A percentile compares a stretch with the other conserved stretches of the same genome.
Evolutionary conservation across 2,888 invertebrate species (phyloP).

Genomic region (Sesia bembeciformis): DNA sequence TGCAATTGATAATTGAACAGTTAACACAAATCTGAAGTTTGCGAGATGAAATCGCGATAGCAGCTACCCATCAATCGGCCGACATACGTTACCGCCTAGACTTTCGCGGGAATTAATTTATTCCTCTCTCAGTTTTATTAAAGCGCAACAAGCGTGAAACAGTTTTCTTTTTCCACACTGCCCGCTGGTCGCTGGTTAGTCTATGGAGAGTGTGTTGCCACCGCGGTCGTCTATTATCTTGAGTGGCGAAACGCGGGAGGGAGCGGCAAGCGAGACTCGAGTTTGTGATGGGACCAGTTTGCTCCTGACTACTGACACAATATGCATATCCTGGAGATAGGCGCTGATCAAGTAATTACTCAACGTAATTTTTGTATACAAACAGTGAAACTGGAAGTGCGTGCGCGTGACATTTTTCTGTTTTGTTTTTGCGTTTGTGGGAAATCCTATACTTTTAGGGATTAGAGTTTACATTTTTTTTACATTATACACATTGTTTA

Average conservation of each 20-base stretch:
- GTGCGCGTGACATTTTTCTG: background rate
- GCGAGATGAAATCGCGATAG: constrained; percentile 64
- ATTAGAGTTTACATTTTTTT: too few relatives aligned
- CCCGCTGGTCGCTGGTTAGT: constrained; percentile 35
- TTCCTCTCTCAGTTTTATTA: constrained; percentile 55
- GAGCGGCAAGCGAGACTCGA: constrained; percentile 14
- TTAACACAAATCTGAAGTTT: constrained; percentile 25
- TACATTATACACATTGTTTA: too few relatives aligned
- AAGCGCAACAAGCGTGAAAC: constrained; percentile 68
- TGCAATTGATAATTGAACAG: constrained; percentile 31
- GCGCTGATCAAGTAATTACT: constrained; percentile 64
- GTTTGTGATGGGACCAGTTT: constrained; percentile 38
- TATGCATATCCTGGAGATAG: constrained; percentile 70
- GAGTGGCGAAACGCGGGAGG: constrained; percentile 17
- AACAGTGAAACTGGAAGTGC: background rate
- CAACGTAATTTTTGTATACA: background rate
- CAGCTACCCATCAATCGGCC: constrained; percentile 36
- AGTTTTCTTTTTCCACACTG: constrained; percentile 56
- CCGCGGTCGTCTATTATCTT: constrained; percentile 32
- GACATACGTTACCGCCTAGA: constrained; percentile 38
- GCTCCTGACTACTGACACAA: constrained; percentile 29
- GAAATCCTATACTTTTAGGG: too few relatives aligned
- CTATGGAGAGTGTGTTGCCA: constrained; percentile 43
- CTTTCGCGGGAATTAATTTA: constrained; percentile 67
- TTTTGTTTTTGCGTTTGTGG: background rate